Evolutionary conservation across 2,797 vertebrate genomes (phyloP).

Genomic region (Cuniculus paca): DNA sequence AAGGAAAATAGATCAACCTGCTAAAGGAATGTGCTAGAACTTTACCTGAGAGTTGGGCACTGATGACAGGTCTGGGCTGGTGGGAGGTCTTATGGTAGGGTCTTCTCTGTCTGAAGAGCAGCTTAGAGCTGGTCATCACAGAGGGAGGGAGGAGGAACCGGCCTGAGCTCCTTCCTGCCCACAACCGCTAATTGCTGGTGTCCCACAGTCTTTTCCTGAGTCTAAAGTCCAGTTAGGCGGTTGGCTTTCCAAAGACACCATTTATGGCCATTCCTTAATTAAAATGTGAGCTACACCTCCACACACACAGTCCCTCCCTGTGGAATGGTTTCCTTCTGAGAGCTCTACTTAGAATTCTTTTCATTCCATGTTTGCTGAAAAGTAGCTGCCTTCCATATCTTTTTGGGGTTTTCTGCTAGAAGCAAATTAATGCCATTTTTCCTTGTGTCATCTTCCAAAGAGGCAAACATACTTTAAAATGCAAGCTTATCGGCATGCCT

Average conservation of each 20-base stretch:
- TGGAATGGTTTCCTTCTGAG: background rate
- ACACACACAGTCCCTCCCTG: background rate
- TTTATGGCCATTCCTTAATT: constrained; percentile 34
- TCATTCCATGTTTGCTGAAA: constrained; percentile 36
- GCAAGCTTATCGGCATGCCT: background rate
- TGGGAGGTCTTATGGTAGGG: background rate
- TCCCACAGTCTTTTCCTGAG: background rate
- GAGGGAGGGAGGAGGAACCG: background rate
- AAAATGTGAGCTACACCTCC: constrained; percentile 33
- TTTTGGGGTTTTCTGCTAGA: constrained; percentile 54
- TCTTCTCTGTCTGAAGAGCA: background rate
- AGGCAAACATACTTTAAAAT: background rate
- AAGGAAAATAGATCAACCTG: background rate
- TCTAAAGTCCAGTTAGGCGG: background rate
- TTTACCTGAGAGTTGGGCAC: background rate
- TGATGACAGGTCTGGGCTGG: background rate
- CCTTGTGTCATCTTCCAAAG: background rate
- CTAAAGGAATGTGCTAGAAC: background rate
- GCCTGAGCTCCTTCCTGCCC: background rate
- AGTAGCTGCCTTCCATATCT: background rate
- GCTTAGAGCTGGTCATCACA: background rate
- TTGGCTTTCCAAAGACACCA: background rate
- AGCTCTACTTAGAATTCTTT: background rate
- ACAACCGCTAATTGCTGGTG: background rate
- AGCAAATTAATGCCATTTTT: background rate